Conservation (phyloP, 2,113 vertebrate genomes). For the Clarias magur region DNA sequence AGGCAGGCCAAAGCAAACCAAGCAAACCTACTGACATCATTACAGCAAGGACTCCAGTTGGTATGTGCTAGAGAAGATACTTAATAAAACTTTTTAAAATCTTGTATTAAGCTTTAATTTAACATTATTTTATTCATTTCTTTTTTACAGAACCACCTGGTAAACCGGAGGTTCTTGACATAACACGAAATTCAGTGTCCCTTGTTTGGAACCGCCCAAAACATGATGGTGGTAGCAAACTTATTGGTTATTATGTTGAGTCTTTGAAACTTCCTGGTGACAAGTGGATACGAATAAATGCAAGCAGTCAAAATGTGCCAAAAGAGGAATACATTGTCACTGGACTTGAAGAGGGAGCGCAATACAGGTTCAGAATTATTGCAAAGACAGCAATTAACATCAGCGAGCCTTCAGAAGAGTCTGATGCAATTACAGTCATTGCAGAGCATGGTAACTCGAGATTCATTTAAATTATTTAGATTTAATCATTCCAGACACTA, state of each 20-base stretch:
- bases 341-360: conserved; percentile 88
- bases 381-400: conserved; percentile 90
- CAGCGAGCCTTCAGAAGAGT: conserved; percentile 90
- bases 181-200: conserved; percentile 85
- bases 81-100: conserved; percentile 26
- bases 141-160: conserved; percentile 89
- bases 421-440: conserved; percentile 86
- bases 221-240: conserved; percentile 94
- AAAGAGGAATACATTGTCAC: conserved; percentile 85
- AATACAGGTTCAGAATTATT: conserved; percentile 92
- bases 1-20: conserved; percentile 91
- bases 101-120: background rate
- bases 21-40: conserved; percentile 94
- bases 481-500: background rate
- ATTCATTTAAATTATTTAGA: background rate
- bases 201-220: conserved; percentile 90
- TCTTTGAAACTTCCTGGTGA: conserved; percentile 87
- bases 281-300: conserved; percentile 91
- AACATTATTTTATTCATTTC: background rate
- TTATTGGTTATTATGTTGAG: conserved; percentile 92
- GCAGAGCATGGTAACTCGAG: conserved; percentile 86
- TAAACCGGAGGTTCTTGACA: conserved; percentile 94
- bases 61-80: conserved; percentile 68
- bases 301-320: conserved; percentile 87
- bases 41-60: conserved; percentile 88